Evolutionary conservation across 1,140 invertebrate genomes (phyloP).

Genomic region (Babylonia areolata): DNA sequence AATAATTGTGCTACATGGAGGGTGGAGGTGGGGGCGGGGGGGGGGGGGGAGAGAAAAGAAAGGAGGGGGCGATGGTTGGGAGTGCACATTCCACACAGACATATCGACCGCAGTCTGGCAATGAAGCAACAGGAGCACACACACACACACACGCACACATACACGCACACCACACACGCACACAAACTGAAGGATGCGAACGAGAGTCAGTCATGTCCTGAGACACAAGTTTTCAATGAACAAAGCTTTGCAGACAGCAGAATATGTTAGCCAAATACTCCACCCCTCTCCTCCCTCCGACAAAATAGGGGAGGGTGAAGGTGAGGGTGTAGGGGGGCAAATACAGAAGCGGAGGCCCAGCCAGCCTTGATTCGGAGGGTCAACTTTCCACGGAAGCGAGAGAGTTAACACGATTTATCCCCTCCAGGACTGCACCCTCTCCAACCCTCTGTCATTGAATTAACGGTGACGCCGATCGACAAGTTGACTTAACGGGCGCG

Average conservation of each 20-base stretch:
- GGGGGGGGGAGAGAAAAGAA: not conserved
- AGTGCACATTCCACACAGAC: not conserved
- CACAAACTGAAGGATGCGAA: not conserved
- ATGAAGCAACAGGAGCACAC: not conserved
- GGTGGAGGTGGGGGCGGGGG: too few species aligned
- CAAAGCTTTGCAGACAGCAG: not conserved
- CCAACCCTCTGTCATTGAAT: constrained; percentile 13
- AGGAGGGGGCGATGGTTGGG: not conserved
- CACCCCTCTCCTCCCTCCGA: too few species aligned
- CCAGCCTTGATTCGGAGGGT: not conserved
- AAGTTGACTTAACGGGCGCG: not conserved
- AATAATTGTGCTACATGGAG: constrained; percentile 18
- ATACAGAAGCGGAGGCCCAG: too few species aligned
- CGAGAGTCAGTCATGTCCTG: too few species aligned
- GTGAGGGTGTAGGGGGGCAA: too few species aligned
- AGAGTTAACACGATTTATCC: constrained; percentile 13
- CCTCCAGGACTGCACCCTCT: not conserved
- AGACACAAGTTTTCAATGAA: too few species aligned
- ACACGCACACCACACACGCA: not conserved
- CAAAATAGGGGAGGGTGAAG: too few species aligned
- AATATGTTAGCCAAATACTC: constrained; percentile 27
- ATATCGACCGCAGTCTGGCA: not conserved
- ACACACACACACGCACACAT: not conserved
- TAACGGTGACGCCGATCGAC: constrained; percentile 1
- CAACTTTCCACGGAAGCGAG: not conserved